A percentile compares a stretch with the other conserved stretches of the same genome.
These are phyloP conservation scores for Amphiprion percula DNA, from an alignment of 2,113 vertebrate species.

Conservation along the genomic window DNA sequence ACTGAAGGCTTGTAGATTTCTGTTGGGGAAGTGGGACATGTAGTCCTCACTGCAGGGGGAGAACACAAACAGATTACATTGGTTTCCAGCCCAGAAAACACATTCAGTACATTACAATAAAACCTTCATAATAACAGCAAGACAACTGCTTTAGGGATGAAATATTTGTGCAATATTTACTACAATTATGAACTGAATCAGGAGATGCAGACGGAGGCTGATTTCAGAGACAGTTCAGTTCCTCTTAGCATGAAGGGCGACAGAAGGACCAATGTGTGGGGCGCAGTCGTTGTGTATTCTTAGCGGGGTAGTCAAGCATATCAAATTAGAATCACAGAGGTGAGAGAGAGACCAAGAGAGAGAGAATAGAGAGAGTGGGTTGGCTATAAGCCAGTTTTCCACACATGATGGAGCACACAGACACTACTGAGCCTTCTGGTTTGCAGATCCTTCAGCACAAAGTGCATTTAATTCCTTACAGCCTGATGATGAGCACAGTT, in stretches of 20 bases:
- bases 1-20: conserved; percentile 91
- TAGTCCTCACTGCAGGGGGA: conserved; percentile 88
- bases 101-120: not conserved
- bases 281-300: conserved; percentile 45
- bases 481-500: conserved; percentile 15
- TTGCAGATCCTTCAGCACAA: conserved; percentile 40
- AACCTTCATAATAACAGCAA: not conserved
- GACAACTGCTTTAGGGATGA: not conserved
- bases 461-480: conserved; percentile 44
- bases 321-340: conserved; percentile 66
- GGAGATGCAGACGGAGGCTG: conserved; percentile 23
- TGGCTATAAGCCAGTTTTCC: conserved; percentile 67
- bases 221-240: conserved; percentile 18
- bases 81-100: not conserved
- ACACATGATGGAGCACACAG: conserved; percentile 61
- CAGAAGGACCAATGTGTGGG: conserved; percentile 42
- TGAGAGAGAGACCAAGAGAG: conserved; percentile 38
- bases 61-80: not conserved
- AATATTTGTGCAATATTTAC: no score
- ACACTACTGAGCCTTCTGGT: conserved; percentile 54
- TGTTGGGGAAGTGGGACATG: conserved; percentile 89
- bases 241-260: conserved; percentile 39
- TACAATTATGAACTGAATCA: not conserved
- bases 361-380: conserved; percentile 47
- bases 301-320: conserved; percentile 63